Conservation (phyloP, 2,797 vertebrate species). For the Gymnothorax reevesii region DNA sequence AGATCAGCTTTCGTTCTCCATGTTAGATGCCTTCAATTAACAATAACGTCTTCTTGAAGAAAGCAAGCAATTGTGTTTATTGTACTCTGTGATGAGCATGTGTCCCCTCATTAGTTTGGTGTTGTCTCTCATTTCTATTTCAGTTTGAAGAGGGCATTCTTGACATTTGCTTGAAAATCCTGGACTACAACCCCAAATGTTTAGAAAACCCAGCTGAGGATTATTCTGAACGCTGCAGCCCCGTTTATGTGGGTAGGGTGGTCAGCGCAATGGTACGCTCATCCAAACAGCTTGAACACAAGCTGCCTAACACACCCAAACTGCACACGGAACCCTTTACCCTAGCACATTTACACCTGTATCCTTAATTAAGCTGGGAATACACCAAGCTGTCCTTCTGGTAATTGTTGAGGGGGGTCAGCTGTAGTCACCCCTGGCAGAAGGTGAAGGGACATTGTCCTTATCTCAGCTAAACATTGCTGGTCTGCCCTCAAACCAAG, state of each 20-base stretch:
- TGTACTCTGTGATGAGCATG: background rate
- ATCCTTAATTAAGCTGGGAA: too few relatives aligned
- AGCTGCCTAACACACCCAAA: too few relatives aligned
- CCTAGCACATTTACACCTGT: background rate
- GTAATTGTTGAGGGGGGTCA: too few relatives aligned
- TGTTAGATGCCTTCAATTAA: background rate
- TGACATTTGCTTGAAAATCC: slow-evolving; percentile 72
- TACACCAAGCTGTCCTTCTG: too few relatives aligned
- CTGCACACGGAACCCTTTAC: too few relatives aligned
- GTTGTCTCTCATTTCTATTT: slow-evolving; percentile 21
- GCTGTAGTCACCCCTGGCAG: too few relatives aligned
- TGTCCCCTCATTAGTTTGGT: background rate
- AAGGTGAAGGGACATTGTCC: too few relatives aligned
- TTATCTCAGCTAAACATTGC: too few relatives aligned
- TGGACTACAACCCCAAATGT: slow-evolving; percentile 71
- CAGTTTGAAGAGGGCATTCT: slow-evolving; percentile 78
- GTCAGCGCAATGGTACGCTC: slow-evolving; percentile 76
- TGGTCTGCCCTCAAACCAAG: too few relatives aligned
- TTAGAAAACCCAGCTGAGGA: slow-evolving; percentile 58
- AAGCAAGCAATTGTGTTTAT: background rate
- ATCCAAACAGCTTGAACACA: background rate
- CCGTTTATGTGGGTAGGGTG: slow-evolving; percentile 67
- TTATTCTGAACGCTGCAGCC: slow-evolving; percentile 60
- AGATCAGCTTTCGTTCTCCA: background rate
- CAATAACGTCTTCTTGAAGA: background rate